Conservation (phyloP, 2,797 vertebrate species). For the Erethizon dorsatum region DNA sequence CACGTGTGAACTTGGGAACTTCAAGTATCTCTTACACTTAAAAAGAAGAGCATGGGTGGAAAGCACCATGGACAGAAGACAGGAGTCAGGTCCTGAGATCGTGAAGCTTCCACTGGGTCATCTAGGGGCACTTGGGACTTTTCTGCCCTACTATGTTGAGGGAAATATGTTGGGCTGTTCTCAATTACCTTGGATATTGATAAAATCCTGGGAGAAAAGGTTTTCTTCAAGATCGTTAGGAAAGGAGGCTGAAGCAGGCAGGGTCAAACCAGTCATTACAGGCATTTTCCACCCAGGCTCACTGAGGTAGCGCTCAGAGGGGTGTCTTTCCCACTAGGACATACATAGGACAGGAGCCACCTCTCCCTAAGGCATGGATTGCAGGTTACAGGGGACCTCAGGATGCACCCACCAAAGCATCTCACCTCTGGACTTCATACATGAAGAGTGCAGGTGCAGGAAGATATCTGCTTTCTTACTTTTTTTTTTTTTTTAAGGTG, state of each 20-base stretch:
- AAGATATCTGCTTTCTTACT: too few relatives aligned
- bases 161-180: neutral
- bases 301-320: too few relatives aligned
- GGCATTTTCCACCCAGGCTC: neutral
- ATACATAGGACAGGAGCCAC: fast-evolving
- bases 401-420: neutral
- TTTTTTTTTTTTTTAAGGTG: too few relatives aligned
- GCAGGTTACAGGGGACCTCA: neutral
- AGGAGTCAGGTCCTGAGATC: neutral
- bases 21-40: neutral
- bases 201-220: neutral
- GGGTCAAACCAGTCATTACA: fast-evolving
- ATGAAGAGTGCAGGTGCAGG: neutral
- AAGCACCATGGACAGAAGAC: fast-evolving
- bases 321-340: fast-evolving
- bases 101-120: fast-evolving
- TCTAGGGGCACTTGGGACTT: fast-evolving
- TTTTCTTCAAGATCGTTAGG: neutral
- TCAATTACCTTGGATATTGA: too few relatives aligned
- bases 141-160: neutral
- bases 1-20: fast-evolving
- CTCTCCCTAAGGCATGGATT: neutral
- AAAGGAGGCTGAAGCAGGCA: neutral
- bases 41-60: neutral
- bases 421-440: neutral